Evolutionary conservation across 2,888 invertebrate genomes (phyloP), one percentile per base, ranked within the genome.

Genomic region (Pseudococcus jackbeardsleyi): DNA sequence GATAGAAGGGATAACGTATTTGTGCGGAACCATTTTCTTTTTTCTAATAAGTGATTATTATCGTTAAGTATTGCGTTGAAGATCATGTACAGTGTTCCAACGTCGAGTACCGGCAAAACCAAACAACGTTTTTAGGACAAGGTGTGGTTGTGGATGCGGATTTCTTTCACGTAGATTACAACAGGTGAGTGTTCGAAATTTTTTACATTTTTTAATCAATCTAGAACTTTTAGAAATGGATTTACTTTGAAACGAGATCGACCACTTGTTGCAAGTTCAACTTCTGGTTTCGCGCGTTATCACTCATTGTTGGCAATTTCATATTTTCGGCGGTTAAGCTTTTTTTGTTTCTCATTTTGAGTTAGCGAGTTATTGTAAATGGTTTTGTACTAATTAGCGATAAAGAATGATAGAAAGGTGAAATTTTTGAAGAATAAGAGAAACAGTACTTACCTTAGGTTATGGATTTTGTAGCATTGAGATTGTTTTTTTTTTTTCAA

Each of bases 1-100:
- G n/a, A 12, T 33, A 72, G 68, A 72, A 72, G 68, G 68, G 68
- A 72, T 72, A 72, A 72, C 68, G 68, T 72, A 72, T 72, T 72
- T 72, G 33, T 26, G 68, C 68, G 68, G 68, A 72, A 72, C 68
- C 68, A 72, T 72, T 72, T 72, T 72, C 68, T 72, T 72, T 72
- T 72, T 72, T 26, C 15, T 26, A 11, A 1, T 33, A 33, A 12
- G 68, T 59, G 33, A 72, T 72, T 15, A 72, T 72, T 72, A 72
- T 72, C 15, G 33, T 64, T 19, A 22, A 64, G 64, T 15, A 64
- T 12, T 8, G 64, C 26, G 33, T 72, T 26, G 68, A 72, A 72
- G 33, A 72, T 72, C 33, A 72, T 72, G 68, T 12, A 22, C 64
- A 33, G 68, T 72, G 33, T 72, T 72, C 2, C 33, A 72, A 33